Evolutionary conservation across 2,888 invertebrate species (phyloP), one percentile per base, ranked within the genome.

Genomic region (Saturnia japonica): DNA sequence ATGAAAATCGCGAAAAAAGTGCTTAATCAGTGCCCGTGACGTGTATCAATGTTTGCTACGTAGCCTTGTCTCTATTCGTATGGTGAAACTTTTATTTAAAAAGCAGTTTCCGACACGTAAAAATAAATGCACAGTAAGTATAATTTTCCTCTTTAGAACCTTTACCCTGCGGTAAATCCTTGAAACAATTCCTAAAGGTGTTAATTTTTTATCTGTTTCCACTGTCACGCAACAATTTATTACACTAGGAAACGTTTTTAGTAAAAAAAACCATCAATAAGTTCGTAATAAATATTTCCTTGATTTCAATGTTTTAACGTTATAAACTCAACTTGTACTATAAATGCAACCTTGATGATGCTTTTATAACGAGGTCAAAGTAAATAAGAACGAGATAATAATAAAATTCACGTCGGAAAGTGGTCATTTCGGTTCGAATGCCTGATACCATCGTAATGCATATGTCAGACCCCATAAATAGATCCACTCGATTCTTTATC

Each of bases 61-160:
- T 69, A 77, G 81, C 85, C 73, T 76, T 78, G 75, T 75, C 78
- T 77, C 74, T 72, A 72, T 73, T 78, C 80, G 72, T 77, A 89
- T 86, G 83, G 82, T 85, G 82, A 11, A 75, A 78, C 75, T 71
- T 75, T 75, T 78, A 80, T 80, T 78, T 76, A 73, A 4, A 34
- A 76, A 78, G 76, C 79, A 76, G 75, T 75, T 82, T 81, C 83
- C 79, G 77, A 77, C 80, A 81, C 77, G 78, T 83, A 82, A 80
- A 83, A 80, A 83, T 91, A 88, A 85, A 92, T 91, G 92, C 87
- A 91, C 85, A 83, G 92, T 92, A 87, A 80, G 91, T 90, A 86
- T 78, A 83, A 85, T 82, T 76, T 72, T 75, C 67, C 71, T 78
- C 74, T 75, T 82, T 79, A 79, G 72, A n/a, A 40, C 19, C 42